Evolutionary conservation across 2,113 vertebrate genomes (phyloP).

Genomic region (Cygnus atratus): DNA sequence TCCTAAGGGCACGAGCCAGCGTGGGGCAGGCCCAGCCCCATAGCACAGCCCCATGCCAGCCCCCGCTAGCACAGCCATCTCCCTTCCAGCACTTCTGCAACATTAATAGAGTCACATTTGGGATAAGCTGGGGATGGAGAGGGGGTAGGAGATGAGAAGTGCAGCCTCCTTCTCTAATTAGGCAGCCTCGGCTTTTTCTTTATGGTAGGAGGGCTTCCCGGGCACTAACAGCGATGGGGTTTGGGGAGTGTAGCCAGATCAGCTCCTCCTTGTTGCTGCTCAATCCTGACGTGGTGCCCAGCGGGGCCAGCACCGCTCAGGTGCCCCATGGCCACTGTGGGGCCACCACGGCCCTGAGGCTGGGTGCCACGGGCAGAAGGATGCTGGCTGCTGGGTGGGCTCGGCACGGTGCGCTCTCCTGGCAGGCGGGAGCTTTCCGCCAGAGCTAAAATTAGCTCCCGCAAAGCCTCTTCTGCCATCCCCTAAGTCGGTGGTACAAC

Average conservation of each 20-base stretch:
- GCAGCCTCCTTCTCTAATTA: background rate
- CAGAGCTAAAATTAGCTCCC: conserved; percentile 8
- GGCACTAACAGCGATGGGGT: background rate
- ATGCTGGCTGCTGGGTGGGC: background rate
- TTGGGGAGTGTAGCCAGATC: background rate
- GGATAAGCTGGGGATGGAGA: background rate
- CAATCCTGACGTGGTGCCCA: too few relatives aligned
- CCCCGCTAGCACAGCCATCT: background rate
- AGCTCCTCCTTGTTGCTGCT: background rate
- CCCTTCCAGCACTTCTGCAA: background rate
- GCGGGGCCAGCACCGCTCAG: background rate
- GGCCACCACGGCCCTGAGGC: background rate
- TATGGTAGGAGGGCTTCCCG: background rate
- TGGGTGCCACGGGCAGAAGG: background rate
- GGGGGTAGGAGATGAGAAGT: background rate
- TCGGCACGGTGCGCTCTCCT: background rate
- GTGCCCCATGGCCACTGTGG: background rate
- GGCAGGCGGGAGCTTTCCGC: background rate
- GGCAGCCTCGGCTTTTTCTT: background rate
- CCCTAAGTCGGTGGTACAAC: conserved; percentile 37
- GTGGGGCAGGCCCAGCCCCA: background rate
- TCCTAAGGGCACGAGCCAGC: background rate
- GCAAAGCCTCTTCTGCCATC: conserved; percentile 11
- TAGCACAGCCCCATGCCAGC: too few relatives aligned
- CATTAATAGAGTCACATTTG: background rate